Conservation (phyloP, 2,113 vertebrate genomes). For the Echinops telfairi region DNA sequence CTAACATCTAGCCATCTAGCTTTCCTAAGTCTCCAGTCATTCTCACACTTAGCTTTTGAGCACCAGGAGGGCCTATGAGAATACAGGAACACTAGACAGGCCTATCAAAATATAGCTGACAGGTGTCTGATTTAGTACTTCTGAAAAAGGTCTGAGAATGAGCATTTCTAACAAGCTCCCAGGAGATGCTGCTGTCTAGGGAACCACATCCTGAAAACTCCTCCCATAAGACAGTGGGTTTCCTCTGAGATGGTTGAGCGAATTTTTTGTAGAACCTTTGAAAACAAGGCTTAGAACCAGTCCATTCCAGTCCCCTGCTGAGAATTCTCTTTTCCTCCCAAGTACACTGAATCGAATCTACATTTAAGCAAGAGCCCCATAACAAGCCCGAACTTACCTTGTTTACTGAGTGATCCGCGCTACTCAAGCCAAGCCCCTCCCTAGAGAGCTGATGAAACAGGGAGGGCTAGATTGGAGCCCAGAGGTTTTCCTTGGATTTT, state of each 20-base stretch:
- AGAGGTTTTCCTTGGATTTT: not conserved
- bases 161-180: not conserved
- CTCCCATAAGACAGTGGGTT: not conserved
- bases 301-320: not conserved
- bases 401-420: not conserved
- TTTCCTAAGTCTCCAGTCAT: not conserved
- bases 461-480: not conserved
- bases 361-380: not conserved
- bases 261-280: not conserved
- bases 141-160: not conserved
- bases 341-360: not conserved
- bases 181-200: not conserved
- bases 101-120: too few species aligned
- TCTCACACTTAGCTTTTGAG: not conserved
- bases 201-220: not conserved
- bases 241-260: not conserved
- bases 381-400: not conserved
- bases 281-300: not conserved
- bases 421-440: too few species aligned
- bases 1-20: not conserved
- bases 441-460: not conserved
- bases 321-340: not conserved
- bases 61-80: not conserved
- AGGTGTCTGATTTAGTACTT: not conserved
- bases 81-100: not conserved